These are phyloP conservation scores for Carterocephalus palaemon DNA, from an alignment of 2,888 invertebrate genomes.

Conservation along the genomic window DNA sequence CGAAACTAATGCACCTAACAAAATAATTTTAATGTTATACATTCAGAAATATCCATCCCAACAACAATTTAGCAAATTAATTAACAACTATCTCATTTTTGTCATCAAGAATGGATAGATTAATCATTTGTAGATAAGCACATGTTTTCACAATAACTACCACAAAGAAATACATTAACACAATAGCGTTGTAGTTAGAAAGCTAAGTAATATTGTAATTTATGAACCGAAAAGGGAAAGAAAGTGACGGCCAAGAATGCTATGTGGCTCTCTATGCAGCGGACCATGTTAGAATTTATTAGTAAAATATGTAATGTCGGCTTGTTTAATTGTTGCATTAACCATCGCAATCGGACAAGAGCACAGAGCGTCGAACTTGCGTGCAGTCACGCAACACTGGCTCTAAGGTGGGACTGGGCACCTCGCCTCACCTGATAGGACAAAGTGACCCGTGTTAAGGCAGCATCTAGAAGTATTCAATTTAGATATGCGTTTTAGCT, in stretches of 20 bases:
- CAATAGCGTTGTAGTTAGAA: slow-evolving; percentile 25
- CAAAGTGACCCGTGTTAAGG: too few species aligned
- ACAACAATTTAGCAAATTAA: too few species aligned
- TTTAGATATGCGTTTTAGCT: too few species aligned
- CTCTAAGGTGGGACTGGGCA: slow-evolving; percentile 21
- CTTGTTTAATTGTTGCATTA: slow-evolving; percentile 36
- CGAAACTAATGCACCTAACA: too few species aligned
- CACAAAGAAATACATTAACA: slow-evolving; percentile 3
- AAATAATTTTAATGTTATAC: too few species aligned
- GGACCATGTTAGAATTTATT: slow-evolving; percentile 13
- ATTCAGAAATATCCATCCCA: too few species aligned
- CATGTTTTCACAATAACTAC: slow-evolving; percentile 2
- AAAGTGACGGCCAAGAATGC: slow-evolving; percentile 37
- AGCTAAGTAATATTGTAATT: slow-evolving; percentile 25
- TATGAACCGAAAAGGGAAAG: slow-evolving; percentile 26
- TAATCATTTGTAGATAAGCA: too few species aligned
- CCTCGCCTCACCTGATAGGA: too few species aligned
- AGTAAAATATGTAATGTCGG: slow-evolving; percentile 16
- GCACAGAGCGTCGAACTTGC: slow-evolving; percentile 42
- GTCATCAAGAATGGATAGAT: too few species aligned
- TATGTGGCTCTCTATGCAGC: slow-evolving; percentile 12
- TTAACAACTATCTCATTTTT: too few species aligned
- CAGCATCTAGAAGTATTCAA: too few species aligned
- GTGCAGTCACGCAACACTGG: slow-evolving; percentile 51
- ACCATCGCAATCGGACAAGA: slow-evolving; percentile 38